phyloP scores from a whole-genome alignment of 2,113 vertebrate species.

The Terrapene triunguis region DNA sequence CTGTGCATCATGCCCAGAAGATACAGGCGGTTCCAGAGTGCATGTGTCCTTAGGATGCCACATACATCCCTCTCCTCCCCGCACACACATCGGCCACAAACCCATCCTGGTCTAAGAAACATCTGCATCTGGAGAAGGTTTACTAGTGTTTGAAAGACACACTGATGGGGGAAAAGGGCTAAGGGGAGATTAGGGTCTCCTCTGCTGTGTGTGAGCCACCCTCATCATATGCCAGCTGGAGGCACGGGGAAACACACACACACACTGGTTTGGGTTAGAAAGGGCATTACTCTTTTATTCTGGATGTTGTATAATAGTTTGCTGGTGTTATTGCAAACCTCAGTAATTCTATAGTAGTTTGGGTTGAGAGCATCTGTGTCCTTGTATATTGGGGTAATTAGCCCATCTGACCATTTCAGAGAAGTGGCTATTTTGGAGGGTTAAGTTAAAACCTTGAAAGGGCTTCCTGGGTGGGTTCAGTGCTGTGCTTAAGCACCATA shows the following conservation, averaged over 20 bases:
- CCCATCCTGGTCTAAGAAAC: not conserved
- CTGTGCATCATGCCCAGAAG: not conserved
- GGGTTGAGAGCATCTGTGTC: not conserved
- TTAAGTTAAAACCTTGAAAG: not conserved
- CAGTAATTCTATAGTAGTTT: not conserved
- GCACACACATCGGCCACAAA: not conserved
- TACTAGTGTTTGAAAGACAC: not conserved
- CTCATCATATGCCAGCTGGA: not conserved
- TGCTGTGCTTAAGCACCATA: not conserved
- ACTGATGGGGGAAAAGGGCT: not conserved
- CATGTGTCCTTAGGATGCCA: not conserved
- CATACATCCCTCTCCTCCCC: not conserved
- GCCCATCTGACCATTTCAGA: not conserved
- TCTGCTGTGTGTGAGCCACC: not conserved
- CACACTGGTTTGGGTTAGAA: not conserved
- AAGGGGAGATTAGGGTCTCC: not conserved
- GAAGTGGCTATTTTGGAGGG: not conserved
- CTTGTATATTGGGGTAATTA: not conserved
- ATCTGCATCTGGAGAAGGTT: not conserved
- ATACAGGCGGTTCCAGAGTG: not conserved
- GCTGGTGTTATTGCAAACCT: not conserved
- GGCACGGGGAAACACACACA: not conserved
- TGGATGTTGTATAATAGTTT: fast-evolving
- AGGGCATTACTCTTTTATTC: not conserved
- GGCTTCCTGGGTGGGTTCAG: not conserved